Percentiles rank a stretch among this genome's conserved stretches.
phyloP scores from a whole-genome alignment of 2,113 vertebrate species.

The Gallinago media region DNA sequence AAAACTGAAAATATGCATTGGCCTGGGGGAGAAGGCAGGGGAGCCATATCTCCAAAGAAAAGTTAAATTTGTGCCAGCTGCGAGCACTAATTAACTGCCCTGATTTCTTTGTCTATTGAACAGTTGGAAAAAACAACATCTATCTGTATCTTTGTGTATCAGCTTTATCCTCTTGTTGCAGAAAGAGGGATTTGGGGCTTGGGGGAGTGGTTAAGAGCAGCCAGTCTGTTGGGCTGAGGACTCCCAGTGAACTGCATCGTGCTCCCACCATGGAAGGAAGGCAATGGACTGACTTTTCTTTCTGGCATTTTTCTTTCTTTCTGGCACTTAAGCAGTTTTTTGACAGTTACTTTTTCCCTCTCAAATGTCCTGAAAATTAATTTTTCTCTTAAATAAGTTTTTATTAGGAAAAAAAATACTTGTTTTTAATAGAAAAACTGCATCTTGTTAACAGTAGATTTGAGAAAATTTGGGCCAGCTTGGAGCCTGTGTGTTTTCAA shows the following conservation, averaged over 20 bases:
- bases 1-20: neutral
- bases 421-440: neutral
- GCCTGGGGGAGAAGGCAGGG: accelerated
- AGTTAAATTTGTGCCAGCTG: neutral
- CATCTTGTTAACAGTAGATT: neutral
- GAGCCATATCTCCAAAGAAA: neutral
- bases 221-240: neutral
- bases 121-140: neutral
- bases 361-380: neutral
- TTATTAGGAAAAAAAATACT: neutral
- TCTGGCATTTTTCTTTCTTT: neutral
- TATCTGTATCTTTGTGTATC: neutral
- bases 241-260: neutral
- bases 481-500: neutral
- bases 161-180: neutral
- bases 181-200: neutral
- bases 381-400: neutral
- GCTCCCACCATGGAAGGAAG: neutral
- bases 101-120: neutral
- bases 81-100: neutral
- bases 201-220: neutral
- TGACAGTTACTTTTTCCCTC: neutral
- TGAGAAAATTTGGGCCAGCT: neutral
- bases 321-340: neutral
- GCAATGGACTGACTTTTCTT: neutral